These are phyloP conservation scores for Nasonovia ribisnigri DNA, from an alignment of 2,888 invertebrate species.

Conservation along the genomic window DNA sequence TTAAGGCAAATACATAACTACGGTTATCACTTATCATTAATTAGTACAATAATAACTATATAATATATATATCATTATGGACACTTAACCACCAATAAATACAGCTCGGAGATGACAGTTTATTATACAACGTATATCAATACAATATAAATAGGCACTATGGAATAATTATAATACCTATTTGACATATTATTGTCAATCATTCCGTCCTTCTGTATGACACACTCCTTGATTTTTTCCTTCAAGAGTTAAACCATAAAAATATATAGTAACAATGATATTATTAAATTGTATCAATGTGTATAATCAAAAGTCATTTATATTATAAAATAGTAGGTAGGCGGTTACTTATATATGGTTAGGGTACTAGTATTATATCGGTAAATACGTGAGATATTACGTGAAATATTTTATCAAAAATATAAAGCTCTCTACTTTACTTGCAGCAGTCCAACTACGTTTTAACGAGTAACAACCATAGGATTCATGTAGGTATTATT, in stretches of 20 bases:
- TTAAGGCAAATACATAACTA: neutral
- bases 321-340: neutral
- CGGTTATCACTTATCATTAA: neutral
- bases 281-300: neutral
- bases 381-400: neutral
- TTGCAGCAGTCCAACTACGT: neutral
- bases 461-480: neutral
- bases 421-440: neutral
- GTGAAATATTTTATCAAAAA: conserved; percentile 3
- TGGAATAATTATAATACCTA: neutral
- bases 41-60: neutral
- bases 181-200: neutral
- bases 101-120: neutral
- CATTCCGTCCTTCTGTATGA: conserved; percentile 3
- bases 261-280: neutral
- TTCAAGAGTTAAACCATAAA: neutral
- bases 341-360: neutral
- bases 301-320: neutral
- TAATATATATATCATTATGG: neutral
- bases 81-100: neutral
- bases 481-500: conserved; percentile 8
- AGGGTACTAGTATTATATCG: conserved; percentile 1
- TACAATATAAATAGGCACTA: neutral
- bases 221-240: neutral
- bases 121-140: neutral